These are phyloP conservation scores for Daboia siamensis DNA, from an alignment of 2,113 vertebrate genomes.

Conservation along the genomic window DNA sequence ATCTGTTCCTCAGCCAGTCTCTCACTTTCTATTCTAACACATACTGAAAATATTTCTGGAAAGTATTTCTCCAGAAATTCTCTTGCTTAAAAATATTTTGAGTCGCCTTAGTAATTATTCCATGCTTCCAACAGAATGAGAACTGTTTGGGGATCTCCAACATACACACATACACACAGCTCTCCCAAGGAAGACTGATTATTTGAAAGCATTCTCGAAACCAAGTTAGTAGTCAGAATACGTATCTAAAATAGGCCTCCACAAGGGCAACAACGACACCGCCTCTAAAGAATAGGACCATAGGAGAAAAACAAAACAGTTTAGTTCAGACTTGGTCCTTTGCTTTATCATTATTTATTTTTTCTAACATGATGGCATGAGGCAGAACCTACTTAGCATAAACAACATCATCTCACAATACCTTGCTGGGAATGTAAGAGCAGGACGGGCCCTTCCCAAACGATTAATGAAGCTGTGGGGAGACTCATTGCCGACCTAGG, in stretches of 20 bases:
- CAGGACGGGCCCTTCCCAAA: constrained; percentile 66
- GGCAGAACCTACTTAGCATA: constrained; percentile 19
- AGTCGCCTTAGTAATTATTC: not conserved
- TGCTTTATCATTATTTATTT: constrained; percentile 12
- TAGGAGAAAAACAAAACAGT: not conserved
- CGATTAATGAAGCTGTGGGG: constrained; percentile 52
- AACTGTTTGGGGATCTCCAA: not conserved
- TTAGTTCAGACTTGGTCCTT: not conserved
- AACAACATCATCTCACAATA: not conserved
- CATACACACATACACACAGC: not conserved
- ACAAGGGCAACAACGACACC: not conserved
- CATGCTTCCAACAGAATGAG: not conserved
- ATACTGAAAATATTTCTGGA: not conserved
- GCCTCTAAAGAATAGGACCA: not conserved
- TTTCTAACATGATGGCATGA: constrained; percentile 29
- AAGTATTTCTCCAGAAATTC: not conserved
- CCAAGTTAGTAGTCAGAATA: not conserved
- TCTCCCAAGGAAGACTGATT: not conserved
- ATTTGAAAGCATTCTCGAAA: not conserved
- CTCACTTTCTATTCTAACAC: not conserved
- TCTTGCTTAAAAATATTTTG: not conserved
- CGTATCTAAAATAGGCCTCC: not conserved
- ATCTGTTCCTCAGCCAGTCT: not conserved
- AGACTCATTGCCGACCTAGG: constrained; percentile 42
- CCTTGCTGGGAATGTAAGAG: constrained; percentile 61